Evolutionary conservation across 2,888 invertebrate species (phyloP), one percentile per base, ranked within the genome.

Genomic region (Leucozona laternaria): DNA sequence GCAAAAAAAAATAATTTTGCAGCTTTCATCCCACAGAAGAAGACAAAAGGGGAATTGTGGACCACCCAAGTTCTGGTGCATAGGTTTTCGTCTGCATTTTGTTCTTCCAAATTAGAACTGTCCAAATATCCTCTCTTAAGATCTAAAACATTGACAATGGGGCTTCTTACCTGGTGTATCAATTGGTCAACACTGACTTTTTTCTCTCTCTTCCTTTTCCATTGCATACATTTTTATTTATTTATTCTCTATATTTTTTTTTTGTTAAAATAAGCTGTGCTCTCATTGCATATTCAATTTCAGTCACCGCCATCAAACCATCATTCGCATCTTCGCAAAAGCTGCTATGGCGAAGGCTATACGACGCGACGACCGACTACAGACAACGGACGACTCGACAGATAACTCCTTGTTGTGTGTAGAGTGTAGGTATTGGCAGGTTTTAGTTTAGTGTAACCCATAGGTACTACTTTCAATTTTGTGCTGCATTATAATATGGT

Each of bases 201-300:
- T 13, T 43, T 43, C 5, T 3, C 6, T 40, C 13, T 40, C 2
- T 43, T 5, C 0, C 0, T 5, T 43, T 66, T 76, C 76, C 72
- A 76, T 76, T 76, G 76, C 76, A 84, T 84, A 76, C 66, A 80
- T 4, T 7, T 31, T 31, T 31, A 31, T 76, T 84, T 79, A 75
- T 79, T 76, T 76, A 66, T 53, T 58, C 60, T 45, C n/a, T n/a
- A n/a, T n/a, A n/a, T 58, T 73, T 31, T 31, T 55, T 2, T 17
- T 28, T n/a, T n/a, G 0, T n/a, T n/a, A 45, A 45, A 17, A 17
- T 17, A 76, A 75, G 45, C 71, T 43, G 72, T 60, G 75, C 66
- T 85, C 84, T 85, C 84, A 85, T 80, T 85, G 76, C 84, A 85
- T 85, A 85, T 80, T 66, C 84, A 85, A 53, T 85, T 85, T 62